Evolutionary conservation across 2,113 vertebrate species (phyloP).

Genomic region (Manacus vitellinus): DNA sequence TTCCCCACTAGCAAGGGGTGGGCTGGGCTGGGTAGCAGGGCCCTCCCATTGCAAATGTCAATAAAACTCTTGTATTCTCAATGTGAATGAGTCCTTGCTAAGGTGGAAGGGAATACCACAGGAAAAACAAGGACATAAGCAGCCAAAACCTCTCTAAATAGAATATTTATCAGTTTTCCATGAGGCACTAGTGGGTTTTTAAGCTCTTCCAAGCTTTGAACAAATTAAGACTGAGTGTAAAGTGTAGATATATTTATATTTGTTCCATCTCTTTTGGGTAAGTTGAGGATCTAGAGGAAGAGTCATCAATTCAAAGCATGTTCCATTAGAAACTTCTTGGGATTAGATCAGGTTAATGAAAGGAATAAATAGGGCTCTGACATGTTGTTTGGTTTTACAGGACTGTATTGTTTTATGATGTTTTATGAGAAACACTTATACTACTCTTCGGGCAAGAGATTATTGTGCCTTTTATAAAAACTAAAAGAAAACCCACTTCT

Average conservation of each 20-base stretch:
- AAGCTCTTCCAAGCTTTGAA: slow-evolving; percentile 42
- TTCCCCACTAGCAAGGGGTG: accelerated
- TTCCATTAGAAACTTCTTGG: slow-evolving; percentile 55
- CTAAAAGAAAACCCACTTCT: slow-evolving; percentile 32
- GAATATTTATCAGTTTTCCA: slow-evolving; percentile 50
- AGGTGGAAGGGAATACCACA: not conserved
- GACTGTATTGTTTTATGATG: slow-evolving; percentile 64
- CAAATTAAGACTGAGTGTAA: slow-evolving; percentile 52
- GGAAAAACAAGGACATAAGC: not conserved
- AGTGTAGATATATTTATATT: slow-evolving; percentile 39
- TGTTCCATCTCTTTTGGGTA: not conserved
- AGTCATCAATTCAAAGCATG: slow-evolving; percentile 1
- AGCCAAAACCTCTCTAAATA: slow-evolving; percentile 32
- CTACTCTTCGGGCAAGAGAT: slow-evolving; percentile 42
- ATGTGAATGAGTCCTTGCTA: not conserved
- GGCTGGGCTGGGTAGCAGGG: not conserved
- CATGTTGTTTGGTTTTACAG: slow-evolving; percentile 54
- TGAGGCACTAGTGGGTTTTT: slow-evolving; percentile 52
- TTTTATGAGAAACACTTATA: slow-evolving; percentile 66
- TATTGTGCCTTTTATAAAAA: slow-evolving; percentile 56
- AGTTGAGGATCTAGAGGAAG: not conserved
- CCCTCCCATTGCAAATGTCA: not conserved
- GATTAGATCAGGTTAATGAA: slow-evolving; percentile 67
- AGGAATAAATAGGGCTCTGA: slow-evolving; percentile 60
- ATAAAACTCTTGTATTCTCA: not conserved